Conservation (phyloP, 1,140 invertebrate species). For the Zaprionus lachaisei region DNA sequence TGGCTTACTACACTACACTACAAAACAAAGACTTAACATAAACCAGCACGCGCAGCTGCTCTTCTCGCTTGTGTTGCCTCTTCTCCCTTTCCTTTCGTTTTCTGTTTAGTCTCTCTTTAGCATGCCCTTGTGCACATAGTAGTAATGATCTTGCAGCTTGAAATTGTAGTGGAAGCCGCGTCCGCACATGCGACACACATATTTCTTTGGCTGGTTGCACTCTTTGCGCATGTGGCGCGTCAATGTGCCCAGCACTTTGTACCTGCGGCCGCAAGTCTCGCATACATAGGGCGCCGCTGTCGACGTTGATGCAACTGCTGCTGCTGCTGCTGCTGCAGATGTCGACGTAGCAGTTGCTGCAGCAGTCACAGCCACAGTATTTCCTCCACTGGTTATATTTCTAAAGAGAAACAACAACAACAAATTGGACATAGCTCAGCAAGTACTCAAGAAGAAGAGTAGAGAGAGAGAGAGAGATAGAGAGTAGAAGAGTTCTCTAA, state of each 20-base stretch:
- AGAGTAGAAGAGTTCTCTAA: constrained; percentile 33
- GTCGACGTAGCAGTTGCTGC: constrained; percentile 20
- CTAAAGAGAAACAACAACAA: constrained; percentile 49
- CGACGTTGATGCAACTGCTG: constrained; percentile 16
- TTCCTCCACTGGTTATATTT: constrained; percentile 29
- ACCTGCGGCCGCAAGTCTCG: constrained; percentile 86
- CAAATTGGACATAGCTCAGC: constrained; percentile 25
- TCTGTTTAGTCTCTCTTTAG: constrained; percentile 45
- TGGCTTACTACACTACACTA: constrained; percentile 23
- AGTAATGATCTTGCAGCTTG: constrained; percentile 84
- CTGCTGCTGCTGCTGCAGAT: constrained; percentile 7
- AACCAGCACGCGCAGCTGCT: background rate
- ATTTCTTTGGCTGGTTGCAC: constrained; percentile 86
- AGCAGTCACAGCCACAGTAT: constrained; percentile 4
- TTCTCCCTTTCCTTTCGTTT: background rate
- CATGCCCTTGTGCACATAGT: constrained; percentile 71
- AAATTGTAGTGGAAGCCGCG: constrained; percentile 85
- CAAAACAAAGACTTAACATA: constrained; percentile 7
- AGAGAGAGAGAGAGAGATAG: background rate
- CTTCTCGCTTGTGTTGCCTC: background rate
- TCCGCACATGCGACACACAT: constrained; percentile 84
- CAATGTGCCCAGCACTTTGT: constrained; percentile 86
- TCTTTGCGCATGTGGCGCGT: constrained; percentile 86
- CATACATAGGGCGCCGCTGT: constrained; percentile 84
- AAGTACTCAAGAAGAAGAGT: constrained; percentile 1